phyloP scores from a whole-genome alignment of 2,888 invertebrate genomes.

The Eupithecia centaureata region DNA sequence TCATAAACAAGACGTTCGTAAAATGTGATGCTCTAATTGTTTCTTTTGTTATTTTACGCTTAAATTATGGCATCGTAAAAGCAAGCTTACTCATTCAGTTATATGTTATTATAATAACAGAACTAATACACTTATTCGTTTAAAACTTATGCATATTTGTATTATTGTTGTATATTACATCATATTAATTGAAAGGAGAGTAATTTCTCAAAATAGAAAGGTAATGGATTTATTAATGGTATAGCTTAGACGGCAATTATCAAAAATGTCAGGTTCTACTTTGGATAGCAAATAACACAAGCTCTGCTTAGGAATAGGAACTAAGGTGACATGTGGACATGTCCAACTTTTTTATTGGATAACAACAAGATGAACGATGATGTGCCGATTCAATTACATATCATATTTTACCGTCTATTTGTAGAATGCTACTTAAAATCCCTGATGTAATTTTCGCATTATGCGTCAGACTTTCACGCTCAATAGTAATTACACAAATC shows the following conservation, averaged over 20 bases:
- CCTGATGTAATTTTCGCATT: background rate
- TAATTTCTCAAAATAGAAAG: slow-evolving; percentile 1
- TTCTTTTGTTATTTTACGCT: background rate
- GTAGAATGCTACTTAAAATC: too few relatives aligned
- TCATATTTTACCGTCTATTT: too few relatives aligned
- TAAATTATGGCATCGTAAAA: background rate
- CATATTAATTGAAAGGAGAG: background rate
- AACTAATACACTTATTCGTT: background rate
- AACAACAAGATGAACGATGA: too few relatives aligned
- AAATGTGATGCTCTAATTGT: background rate
- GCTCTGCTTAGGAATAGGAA: too few relatives aligned
- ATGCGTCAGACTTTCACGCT: too few relatives aligned
- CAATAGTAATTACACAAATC: too few relatives aligned
- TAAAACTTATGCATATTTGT: background rate
- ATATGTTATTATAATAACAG: too few relatives aligned
- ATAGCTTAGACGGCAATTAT: background rate
- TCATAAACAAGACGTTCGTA: background rate
- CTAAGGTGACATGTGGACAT: too few relatives aligned
- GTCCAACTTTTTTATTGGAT: too few relatives aligned
- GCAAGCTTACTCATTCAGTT: background rate
- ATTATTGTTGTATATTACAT: background rate
- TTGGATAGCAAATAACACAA: background rate
- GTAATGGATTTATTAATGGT: background rate
- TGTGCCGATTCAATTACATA: too few relatives aligned
- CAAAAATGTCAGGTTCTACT: background rate